These are phyloP conservation scores for Eilema sororculum DNA, from an alignment of 2,888 invertebrate genomes.

Conservation along the genomic window DNA sequence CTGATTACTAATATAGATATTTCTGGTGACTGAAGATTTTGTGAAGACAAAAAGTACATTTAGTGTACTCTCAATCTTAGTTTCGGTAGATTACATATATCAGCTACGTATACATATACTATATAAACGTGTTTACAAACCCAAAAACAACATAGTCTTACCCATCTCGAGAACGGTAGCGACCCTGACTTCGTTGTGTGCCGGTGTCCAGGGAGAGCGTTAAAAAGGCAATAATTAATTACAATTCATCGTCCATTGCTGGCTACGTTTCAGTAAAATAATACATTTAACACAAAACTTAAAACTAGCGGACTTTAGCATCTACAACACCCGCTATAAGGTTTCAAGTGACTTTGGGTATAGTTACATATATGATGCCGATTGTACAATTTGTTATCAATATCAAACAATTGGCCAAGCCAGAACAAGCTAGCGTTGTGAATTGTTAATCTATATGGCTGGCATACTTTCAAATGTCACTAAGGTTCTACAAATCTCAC, in stretches of 20 bases:
- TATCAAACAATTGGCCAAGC: background rate
- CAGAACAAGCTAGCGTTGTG: background rate
- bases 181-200: conserved; percentile 89
- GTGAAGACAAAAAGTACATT: too few relatives aligned
- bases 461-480: conserved; percentile 2
- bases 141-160: conserved; percentile 71
- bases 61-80: background rate
- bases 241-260: conserved; percentile 78
- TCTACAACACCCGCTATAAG: conserved; percentile 6
- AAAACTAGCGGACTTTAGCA: background rate
- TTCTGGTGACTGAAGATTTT: too few relatives aligned
- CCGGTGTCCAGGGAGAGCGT: conserved; percentile 84
- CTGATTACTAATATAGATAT: too few relatives aligned
- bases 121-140: too few relatives aligned
- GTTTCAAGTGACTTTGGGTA: too few relatives aligned
- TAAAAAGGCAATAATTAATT: conserved; percentile 86
- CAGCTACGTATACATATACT: too few relatives aligned
- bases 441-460: conserved; percentile 6
- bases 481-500: background rate
- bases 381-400: background rate
- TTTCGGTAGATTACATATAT: too few relatives aligned
- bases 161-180: conserved; percentile 91
- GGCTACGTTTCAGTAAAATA: conserved; percentile 31
- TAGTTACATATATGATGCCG: too few relatives aligned
- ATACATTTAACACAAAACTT: background rate